phyloP scores from a whole-genome alignment of 1,140 invertebrate genomes.

The Calliphora vicina region DNA sequence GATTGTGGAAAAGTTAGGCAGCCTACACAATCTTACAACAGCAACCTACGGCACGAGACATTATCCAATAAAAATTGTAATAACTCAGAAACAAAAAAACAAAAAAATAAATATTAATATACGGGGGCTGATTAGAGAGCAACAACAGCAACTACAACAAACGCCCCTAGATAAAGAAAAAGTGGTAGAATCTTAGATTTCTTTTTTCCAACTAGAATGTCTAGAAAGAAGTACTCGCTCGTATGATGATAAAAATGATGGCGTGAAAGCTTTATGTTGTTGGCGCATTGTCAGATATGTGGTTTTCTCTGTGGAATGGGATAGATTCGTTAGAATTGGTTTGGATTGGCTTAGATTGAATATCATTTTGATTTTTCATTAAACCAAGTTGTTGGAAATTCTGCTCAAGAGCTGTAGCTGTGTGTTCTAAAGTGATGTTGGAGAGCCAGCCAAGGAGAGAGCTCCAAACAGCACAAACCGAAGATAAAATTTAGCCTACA shows the following conservation, averaged over 20 bases:
- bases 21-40: slow-evolving; percentile 29
- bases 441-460: not conserved
- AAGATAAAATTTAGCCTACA: not conserved
- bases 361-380: not conserved
- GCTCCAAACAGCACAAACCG: not conserved
- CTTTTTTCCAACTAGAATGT: not conserved
- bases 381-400: not conserved
- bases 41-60: slow-evolving; percentile 30
- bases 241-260: not conserved
- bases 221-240: not conserved
- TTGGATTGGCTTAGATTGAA: not conserved
- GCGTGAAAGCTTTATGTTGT: not conserved
- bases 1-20: not conserved
- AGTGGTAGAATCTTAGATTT: not conserved
- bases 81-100: not conserved
- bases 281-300: not conserved
- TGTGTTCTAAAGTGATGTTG: not conserved
- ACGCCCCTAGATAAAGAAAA: slow-evolving; percentile 13
- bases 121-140: not conserved
- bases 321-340: not conserved
- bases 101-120: not conserved
- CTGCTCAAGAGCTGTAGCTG: not conserved
- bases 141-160: not conserved
- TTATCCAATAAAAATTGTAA: slow-evolving; percentile 36
- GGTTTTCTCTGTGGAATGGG: not conserved